Percentiles rank a stretch among this genome's conserved stretches.
Evolutionary conservation across 2,888 invertebrate genomes (phyloP).

Genomic region (Himalopsyche kuldschensis): DNA sequence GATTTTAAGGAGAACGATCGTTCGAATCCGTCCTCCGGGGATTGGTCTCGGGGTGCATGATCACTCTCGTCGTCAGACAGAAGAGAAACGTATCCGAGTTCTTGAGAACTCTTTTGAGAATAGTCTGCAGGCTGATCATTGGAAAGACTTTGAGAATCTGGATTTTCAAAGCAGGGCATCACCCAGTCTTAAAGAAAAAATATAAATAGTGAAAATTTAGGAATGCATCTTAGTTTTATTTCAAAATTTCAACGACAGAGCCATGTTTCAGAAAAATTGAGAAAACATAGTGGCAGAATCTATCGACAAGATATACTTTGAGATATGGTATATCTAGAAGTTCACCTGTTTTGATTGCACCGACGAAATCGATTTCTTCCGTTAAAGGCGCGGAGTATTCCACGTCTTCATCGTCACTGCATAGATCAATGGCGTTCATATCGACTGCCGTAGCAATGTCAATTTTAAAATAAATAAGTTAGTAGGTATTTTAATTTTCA

Average conservation of each 20-base stretch:
- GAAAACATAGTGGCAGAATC: no score
- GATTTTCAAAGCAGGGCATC: no score
- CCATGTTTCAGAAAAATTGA: no score
- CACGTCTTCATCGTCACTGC: slow-evolving; percentile 4
- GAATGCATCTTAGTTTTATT: no score
- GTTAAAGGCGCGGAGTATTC: background rate
- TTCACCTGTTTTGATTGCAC: background rate
- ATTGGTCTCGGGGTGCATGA: background rate
- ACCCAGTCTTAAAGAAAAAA: no score
- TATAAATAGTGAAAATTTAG: no score
- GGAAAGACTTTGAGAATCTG: background rate
- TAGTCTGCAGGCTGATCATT: background rate
- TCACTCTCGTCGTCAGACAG: slow-evolving; percentile 1
- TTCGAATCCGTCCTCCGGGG: background rate
- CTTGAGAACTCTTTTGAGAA: background rate
- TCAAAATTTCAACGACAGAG: no score
- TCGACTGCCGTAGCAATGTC: background rate
- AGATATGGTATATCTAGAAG: no score
- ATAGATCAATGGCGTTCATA: slow-evolving; percentile 22
- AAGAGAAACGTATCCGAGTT: slow-evolving; percentile 1
- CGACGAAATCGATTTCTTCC: background rate
- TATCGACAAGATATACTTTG: no score
- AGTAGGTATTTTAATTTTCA: background rate
- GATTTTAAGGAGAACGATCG: background rate
- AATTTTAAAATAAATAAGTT: background rate